Evolutionary conservation across 1,140 invertebrate species (phyloP), one percentile per base, ranked within the genome.

Genomic region (Musca domestica): DNA sequence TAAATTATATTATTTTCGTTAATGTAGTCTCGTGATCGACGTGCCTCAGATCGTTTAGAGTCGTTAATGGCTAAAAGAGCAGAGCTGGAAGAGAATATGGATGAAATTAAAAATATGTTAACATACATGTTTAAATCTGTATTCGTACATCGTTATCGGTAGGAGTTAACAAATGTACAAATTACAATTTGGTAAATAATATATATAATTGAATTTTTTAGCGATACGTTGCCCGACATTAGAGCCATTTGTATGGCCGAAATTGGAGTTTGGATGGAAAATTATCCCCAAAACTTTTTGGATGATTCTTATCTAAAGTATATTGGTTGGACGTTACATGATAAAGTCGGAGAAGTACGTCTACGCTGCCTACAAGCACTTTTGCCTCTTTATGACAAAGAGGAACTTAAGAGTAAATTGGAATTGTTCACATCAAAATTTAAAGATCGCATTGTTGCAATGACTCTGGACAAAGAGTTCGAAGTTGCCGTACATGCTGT

Each of bases 81-180:
- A 80, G 96, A 99, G 84, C 85, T 98, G 6, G 97, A 99, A 83
- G 96, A 98, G 81, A 99, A 99, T 78, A 98, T 98, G 90, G 96
- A 98, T 77, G 98, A 99, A 86, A 98, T 99, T 58, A 96, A 97
- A 82, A 98, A 98, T 78, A 99, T 99, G 96, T 85, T 99, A 19
- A 98, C 95, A 0, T 99, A 98, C 77, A 96, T 99, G 90, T 99
- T 99, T 82, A 99, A 99, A 83, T 98, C 96, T 19, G 97, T 99
- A 1, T 99, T 99, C 83, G 97, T 99, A 14, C 98, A 99, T 84
- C 87, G 98, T 74, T 98, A 98, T 82, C 71, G 70, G 69, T 70
- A 68, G 15, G 20, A 64, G 17, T 17, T n/a, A 7, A 46, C 30
- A 10, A 52, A 22, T 17, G 20, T 52, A n/a, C n/a, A n/a, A n/a